These are phyloP conservation scores for Myotis findleyi DNA, from an alignment of 2,797 vertebrate species.

Conservation along the genomic window DNA sequence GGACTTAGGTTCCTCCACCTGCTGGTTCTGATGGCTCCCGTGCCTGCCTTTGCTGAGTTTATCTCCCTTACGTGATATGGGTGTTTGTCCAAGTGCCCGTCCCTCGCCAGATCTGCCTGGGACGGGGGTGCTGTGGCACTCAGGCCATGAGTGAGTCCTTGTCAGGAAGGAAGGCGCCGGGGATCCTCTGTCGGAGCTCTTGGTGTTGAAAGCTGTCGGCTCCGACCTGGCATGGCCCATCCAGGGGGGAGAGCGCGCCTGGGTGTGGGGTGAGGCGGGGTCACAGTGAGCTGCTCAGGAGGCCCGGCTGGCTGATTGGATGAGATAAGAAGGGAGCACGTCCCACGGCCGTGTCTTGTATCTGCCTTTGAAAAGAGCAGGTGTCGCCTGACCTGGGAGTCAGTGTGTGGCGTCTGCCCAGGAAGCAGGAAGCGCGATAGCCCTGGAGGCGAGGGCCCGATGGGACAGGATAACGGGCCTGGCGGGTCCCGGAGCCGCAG, in stretches of 20 bases:
- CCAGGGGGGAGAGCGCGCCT: neutral
- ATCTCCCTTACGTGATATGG: neutral
- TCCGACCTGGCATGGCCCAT: slow-evolving; percentile 26
- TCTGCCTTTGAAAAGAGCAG: slow-evolving; percentile 50
- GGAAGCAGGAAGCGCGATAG: slow-evolving; percentile 62
- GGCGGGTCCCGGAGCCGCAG: neutral
- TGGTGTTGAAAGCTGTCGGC: neutral
- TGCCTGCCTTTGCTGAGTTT: neutral
- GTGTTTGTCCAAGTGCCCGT: neutral
- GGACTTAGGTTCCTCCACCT: neutral
- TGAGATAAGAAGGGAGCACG: slow-evolving; percentile 30
- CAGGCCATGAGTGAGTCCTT: neutral
- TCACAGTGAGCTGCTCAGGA: neutral
- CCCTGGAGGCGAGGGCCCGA: neutral
- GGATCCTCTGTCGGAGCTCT: neutral
- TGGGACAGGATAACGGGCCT: neutral
- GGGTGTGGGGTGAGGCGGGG: neutral
- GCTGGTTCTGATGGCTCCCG: neutral
- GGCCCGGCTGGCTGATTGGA: neutral
- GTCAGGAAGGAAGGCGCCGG: neutral
- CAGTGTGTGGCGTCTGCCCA: neutral
- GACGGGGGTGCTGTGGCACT: neutral
- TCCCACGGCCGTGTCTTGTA: neutral
- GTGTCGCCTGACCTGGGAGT: slow-evolving; percentile 12
- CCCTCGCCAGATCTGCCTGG: neutral